Conservation (phyloP, 2,113 vertebrate genomes). For the Pluvialis apricaria region DNA sequence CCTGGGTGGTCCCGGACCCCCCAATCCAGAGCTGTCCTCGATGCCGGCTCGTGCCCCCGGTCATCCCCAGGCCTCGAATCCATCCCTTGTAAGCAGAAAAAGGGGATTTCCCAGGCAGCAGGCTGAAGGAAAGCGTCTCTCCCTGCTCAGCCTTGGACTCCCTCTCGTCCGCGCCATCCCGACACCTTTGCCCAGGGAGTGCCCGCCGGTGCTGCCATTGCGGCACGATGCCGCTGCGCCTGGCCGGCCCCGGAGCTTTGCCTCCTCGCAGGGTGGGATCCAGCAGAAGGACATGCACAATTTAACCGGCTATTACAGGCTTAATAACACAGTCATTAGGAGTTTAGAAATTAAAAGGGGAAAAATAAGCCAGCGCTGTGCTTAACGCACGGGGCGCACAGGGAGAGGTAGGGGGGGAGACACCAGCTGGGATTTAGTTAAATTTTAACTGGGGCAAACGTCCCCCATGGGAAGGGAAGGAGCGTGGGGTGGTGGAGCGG, state of each 20-base stretch:
- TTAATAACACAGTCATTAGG: neutral
- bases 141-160: neutral
- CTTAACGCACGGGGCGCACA: neutral
- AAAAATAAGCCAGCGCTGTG: neutral
- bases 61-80: neutral
- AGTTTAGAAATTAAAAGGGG: slow-evolving; percentile 29
- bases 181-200: rapidly evolving
- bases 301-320: neutral
- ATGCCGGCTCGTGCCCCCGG: rapidly evolving
- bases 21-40: rapidly evolving
- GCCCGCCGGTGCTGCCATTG: rapidly evolving
- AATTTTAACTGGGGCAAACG: neutral
- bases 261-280: neutral
- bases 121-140: neutral
- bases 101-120: neutral
- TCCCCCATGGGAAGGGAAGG: no score
- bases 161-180: rapidly evolving
- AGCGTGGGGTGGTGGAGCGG: neutral
- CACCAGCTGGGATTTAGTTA: neutral
- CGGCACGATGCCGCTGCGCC: rapidly evolving
- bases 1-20: rapidly evolving
- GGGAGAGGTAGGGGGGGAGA: neutral
- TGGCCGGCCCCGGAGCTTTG: neutral
- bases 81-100: neutral
- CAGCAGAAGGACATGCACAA: neutral